phyloP scores from a whole-genome alignment of 2,888 invertebrate species.

The Polyommatus icarus region DNA sequence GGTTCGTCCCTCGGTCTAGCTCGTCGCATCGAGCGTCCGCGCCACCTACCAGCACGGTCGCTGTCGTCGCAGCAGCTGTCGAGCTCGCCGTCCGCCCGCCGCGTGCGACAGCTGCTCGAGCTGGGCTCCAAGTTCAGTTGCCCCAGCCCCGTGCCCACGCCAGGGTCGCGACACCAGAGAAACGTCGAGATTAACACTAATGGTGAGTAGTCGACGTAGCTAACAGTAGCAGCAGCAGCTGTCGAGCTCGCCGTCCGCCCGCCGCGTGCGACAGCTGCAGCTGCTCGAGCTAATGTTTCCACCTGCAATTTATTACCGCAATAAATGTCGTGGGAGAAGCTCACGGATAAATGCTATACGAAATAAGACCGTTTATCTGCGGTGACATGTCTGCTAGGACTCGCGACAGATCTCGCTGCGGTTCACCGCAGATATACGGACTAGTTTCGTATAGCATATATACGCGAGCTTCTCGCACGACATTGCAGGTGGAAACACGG shows the following conservation, averaged over 20 bases:
- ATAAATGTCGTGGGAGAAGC: too few relatives aligned
- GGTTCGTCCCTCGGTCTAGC: conserved; percentile 79
- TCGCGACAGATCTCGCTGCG: too few relatives aligned
- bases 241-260: conserved; percentile 85
- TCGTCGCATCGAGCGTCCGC: conserved; percentile 77
- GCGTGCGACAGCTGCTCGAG: conserved; percentile 90
- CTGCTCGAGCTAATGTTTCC: conserved; percentile 78
- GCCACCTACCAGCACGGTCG: conserved; percentile 86
- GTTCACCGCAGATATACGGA: too few relatives aligned
- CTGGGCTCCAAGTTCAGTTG: conserved; percentile 81
- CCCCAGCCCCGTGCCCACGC: conserved; percentile 87
- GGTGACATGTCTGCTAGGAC: too few relatives aligned
- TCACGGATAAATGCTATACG: too few relatives aligned
- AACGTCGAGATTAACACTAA: conserved; percentile 94
- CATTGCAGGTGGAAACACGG: too few relatives aligned
- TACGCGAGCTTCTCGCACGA: too few relatives aligned
- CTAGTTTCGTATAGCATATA: too few relatives aligned
- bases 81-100: conserved; percentile 87
- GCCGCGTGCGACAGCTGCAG: conserved; percentile 90
- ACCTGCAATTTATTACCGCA: too few relatives aligned
- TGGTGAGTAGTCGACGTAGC: conserved; percentile 65
- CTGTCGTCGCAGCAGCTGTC: conserved; percentile 86
- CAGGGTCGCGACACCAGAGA: conserved; percentile 88
- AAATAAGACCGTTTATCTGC: too few relatives aligned
- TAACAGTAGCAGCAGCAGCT: conserved; percentile 67